Conservation (phyloP, 64 coral and sea anemone species). For the Montipora sp. region DNA sequence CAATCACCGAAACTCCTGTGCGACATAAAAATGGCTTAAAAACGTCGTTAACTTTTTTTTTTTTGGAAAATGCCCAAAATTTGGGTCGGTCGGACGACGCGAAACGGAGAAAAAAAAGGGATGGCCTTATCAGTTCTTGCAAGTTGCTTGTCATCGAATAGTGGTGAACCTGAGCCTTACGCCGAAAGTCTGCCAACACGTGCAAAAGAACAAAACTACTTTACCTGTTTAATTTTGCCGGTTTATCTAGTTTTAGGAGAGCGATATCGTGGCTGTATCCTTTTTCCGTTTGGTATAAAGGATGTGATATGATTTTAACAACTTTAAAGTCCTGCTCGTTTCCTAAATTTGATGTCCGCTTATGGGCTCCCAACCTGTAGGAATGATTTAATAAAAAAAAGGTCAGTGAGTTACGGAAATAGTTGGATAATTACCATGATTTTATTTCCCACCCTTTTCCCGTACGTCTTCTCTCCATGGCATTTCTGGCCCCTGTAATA, state of each 20-base stretch:
- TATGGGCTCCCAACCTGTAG: constrained; percentile 59
- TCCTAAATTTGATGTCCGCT: not conserved
- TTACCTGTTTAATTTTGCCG: constrained; percentile 31
- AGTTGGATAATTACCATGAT: not conserved
- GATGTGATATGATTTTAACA: constrained; percentile 38
- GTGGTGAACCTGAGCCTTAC: too few species aligned
- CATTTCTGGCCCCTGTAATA: too few species aligned
- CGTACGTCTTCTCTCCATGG: too few species aligned
- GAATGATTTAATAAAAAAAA: not conserved
- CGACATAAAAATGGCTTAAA: too few species aligned
- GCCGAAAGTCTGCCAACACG: not conserved
- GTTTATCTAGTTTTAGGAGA: constrained; percentile 57
- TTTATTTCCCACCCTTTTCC: too few species aligned
- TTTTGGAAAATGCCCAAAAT: too few species aligned
- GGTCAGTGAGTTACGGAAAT: not conserved
- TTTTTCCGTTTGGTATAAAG: constrained; percentile 18
- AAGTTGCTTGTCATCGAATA: too few species aligned
- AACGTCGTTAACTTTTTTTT: too few species aligned
- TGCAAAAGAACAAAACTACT: not conserved
- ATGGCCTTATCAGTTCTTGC: too few species aligned
- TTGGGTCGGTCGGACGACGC: too few species aligned
- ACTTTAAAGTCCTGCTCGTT: constrained; percentile 62
- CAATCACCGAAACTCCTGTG: too few species aligned
- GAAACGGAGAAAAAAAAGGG: too few species aligned
- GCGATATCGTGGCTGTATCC: constrained; percentile 62